These are phyloP conservation scores for Phylloscopus whistleri DNA, from an alignment of 2,113 vertebrate species.

Conservation along the genomic window DNA sequence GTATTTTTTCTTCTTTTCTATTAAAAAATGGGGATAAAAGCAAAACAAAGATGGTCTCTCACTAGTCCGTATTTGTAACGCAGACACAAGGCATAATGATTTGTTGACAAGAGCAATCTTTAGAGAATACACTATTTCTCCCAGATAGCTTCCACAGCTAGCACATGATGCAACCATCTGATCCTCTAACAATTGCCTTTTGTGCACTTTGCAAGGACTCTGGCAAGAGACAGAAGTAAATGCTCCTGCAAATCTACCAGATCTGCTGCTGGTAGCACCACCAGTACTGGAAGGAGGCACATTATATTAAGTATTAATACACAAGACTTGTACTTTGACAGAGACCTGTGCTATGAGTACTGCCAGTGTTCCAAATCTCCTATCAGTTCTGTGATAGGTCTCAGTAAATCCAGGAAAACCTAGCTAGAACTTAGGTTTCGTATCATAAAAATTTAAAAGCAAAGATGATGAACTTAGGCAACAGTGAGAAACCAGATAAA, in stretches of 20 bases:
- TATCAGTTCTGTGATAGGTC: neutral
- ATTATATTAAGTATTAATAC: neutral
- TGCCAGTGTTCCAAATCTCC: neutral
- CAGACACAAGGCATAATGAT: neutral
- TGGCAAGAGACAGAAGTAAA: neutral
- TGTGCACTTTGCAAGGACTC: neutral
- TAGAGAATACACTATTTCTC: constrained; percentile 7
- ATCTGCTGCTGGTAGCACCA: neutral
- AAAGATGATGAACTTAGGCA: neutral
- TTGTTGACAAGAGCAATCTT: neutral
- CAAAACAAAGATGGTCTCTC: neutral
- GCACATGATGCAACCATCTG: constrained; percentile 13
- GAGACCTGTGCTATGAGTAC: neutral
- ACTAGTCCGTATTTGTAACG: neutral
- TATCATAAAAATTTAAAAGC: neutral
- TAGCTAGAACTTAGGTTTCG: neutral
- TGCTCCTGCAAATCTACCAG: neutral
- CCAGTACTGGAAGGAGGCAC: neutral
- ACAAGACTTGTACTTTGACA: neutral
- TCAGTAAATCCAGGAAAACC: neutral
- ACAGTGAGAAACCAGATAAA: neutral
- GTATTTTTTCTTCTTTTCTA: neutral
- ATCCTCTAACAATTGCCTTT: constrained; percentile 20
- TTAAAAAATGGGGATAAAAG: neutral
- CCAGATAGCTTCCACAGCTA: neutral